Evolutionary conservation across 2,797 vertebrate species (phyloP).

Genomic region (Alouatta caraya): DNA sequence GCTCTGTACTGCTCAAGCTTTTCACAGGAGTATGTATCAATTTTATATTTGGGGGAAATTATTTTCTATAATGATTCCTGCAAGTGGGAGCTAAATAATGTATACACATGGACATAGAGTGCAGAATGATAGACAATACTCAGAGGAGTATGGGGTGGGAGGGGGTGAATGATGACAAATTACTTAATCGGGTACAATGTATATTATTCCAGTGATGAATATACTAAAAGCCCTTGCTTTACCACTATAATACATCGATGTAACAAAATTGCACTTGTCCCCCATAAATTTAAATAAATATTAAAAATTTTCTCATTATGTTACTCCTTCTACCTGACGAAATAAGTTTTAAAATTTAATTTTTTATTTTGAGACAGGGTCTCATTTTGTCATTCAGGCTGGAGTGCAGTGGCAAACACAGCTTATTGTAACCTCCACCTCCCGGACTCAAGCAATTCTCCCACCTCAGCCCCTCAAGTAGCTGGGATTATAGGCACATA

Average conservation of each 20-base stretch:
- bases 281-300: neutral
- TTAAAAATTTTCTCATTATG: slow-evolving; percentile 21
- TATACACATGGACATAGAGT: neutral
- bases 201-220: neutral
- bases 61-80: neutral
- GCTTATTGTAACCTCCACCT: neutral
- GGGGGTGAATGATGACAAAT: neutral
- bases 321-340: slow-evolving; percentile 23
- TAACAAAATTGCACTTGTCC: neutral
- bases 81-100: neutral
- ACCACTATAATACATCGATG: neutral
- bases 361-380: neutral
- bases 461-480: neutral
- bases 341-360: neutral
- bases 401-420: neutral
- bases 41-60: neutral
- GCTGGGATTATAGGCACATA: neutral
- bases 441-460: neutral
- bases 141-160: neutral
- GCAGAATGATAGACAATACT: neutral
- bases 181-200: neutral
- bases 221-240: neutral
- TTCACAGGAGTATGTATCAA: neutral
- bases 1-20: neutral
- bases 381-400: neutral